Conservation (phyloP, 2,888 invertebrate genomes). For the Dryocosmus kuriphilus region DNA sequence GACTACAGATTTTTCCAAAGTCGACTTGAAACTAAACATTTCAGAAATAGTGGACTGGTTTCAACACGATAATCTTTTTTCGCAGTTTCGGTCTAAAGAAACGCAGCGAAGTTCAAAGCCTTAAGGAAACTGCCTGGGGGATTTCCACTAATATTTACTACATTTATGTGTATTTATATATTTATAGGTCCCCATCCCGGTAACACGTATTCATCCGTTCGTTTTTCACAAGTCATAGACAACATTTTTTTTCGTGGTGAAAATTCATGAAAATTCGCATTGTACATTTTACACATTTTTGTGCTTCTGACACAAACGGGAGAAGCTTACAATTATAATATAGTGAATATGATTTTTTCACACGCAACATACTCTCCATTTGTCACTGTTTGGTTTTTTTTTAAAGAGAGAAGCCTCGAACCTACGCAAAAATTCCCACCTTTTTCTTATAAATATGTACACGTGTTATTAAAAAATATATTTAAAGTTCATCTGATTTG, state of each 20-base stretch:
- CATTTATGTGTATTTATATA: conserved; percentile 29
- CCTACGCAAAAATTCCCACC: conserved; percentile 28
- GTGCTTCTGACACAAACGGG: conserved; percentile 19
- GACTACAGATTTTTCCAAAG: background rate
- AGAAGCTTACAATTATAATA: conserved; percentile 24
- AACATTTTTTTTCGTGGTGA: background rate
- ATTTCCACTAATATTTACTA: conserved; percentile 26
- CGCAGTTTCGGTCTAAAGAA: conserved; percentile 13
- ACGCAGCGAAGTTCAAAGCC: conserved; percentile 18
- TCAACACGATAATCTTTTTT: background rate
- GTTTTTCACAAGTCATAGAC: conserved; percentile 1
- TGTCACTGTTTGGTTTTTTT: conserved; percentile 27
- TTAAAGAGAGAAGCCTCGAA: conserved; percentile 28
- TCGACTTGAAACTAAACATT: background rate
- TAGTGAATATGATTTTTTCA: conserved; percentile 15
- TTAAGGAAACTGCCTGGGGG: conserved; percentile 18
- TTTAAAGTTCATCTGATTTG: conserved; percentile 33
- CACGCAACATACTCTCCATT: conserved; percentile 5
- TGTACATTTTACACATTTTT: conserved; percentile 24
- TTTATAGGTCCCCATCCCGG: conserved; percentile 30
- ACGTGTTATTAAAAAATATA: conserved; percentile 36
- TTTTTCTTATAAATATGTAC: conserved; percentile 29
- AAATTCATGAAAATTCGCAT: conserved; percentile 11
- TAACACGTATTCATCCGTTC: conserved; percentile 21
- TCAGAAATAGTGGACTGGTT: background rate